phyloP scores from a whole-genome alignment of 2,113 vertebrate species.

The Chaenogobius annularis region DNA sequence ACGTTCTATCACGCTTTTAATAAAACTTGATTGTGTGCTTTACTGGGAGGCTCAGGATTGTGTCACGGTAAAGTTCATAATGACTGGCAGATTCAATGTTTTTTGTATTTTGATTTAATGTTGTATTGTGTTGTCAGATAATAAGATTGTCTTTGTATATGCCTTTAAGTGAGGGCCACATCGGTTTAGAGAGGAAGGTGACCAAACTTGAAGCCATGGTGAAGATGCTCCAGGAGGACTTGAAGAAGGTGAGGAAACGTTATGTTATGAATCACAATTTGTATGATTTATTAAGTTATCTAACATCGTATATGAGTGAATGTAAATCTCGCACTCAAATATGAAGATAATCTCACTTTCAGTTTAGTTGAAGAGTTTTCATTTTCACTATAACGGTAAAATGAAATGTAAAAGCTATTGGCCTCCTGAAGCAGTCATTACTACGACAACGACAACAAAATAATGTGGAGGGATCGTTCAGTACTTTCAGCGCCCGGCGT shows the following conservation, averaged over 20 bases:
- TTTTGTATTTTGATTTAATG: background rate
- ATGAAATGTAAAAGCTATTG: background rate
- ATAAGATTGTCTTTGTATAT: background rate
- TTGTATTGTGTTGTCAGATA: background rate
- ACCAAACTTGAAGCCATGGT: constrained; percentile 94
- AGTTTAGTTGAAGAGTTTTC: background rate
- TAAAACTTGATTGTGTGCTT: too few species aligned
- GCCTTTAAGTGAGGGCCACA: constrained; percentile 85
- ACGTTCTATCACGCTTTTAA: background rate
- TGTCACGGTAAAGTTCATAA: too few species aligned
- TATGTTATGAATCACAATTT: too few species aligned
- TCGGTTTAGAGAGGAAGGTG: constrained; percentile 92
- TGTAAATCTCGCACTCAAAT: background rate
- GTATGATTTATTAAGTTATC: background rate
- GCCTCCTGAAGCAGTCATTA: too few species aligned
- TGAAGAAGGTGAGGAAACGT: constrained; percentile 87
- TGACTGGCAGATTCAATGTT: background rate
- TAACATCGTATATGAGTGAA: background rate
- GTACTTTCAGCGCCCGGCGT: too few species aligned
- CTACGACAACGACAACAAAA: too few species aligned
- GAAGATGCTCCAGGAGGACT: constrained; percentile 93
- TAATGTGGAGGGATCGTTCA: too few species aligned
- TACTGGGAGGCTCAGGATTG: too few species aligned
- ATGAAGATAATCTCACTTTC: background rate
- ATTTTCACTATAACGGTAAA: background rate